Conservation (phyloP, 2,797 vertebrate species). For the Mormyrops attenuatus region DNA sequence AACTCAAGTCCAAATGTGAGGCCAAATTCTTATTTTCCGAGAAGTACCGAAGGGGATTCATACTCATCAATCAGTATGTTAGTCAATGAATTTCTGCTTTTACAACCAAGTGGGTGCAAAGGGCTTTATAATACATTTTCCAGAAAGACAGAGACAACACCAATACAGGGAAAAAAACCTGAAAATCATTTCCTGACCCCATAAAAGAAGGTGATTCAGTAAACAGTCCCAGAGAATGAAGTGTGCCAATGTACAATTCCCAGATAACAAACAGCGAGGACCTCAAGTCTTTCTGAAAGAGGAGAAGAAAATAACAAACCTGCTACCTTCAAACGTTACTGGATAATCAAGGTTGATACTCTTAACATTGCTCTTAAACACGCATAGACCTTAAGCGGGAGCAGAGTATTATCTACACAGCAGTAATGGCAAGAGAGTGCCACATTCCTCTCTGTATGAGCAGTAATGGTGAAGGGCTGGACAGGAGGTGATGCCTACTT, state of each 20-base stretch:
- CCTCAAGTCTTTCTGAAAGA: background rate
- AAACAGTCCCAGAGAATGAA: background rate
- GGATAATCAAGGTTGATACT: background rate
- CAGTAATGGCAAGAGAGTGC: background rate
- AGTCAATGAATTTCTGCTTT: conserved; percentile 2
- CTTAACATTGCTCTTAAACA: background rate
- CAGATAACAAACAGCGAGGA: background rate
- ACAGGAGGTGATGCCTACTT: background rate
- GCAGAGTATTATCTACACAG: background rate
- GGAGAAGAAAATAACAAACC: background rate
- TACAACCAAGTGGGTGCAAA: background rate
- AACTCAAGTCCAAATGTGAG: background rate
- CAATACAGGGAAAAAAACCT: background rate
- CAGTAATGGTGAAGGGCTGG: background rate
- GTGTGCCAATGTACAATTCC: background rate
- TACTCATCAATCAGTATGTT: background rate
- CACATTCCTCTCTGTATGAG: background rate
- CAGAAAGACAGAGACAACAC: conserved; percentile 1
- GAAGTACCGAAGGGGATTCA: background rate
- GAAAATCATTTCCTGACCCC: background rate
- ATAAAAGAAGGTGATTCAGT: conserved; percentile 3
- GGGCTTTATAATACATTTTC: background rate
- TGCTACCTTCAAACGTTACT: background rate
- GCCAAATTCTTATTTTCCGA: background rate
- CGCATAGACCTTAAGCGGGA: background rate